Percentiles rank a stretch among this genome's conserved stretches.
These are phyloP conservation scores for Sander lucioperca DNA, from an alignment of 2,113 vertebrate species.

Conservation along the genomic window DNA sequence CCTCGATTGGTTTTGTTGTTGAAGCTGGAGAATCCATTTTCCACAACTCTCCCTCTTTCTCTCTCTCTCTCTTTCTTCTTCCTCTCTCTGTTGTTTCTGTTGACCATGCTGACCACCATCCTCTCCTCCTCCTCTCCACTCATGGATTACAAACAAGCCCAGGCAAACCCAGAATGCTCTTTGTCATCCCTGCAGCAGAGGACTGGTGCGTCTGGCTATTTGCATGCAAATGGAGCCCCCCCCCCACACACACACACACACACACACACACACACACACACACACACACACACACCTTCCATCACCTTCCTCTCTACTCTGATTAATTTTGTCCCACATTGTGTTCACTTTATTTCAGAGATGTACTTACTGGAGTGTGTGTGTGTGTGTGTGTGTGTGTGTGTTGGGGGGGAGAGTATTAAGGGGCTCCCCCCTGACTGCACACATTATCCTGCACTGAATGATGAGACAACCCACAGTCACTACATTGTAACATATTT, in stretches of 20 bases:
- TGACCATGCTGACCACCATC: constrained; percentile 13
- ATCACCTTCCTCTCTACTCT: constrained; percentile 4
- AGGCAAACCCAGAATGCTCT: constrained; percentile 70
- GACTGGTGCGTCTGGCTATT: constrained; percentile 65
- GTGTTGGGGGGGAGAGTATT: neutral
- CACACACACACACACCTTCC: constrained; percentile 13
- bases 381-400: constrained; percentile 5
- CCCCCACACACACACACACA: constrained; percentile 20
- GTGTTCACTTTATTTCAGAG: constrained; percentile 60
- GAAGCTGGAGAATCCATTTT: constrained; percentile 33
- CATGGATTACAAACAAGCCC: constrained; percentile 61
- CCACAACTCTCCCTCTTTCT: neutral
- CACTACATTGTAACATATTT: neutral
- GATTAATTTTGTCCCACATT: constrained; percentile 47
- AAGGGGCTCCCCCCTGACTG: neutral
- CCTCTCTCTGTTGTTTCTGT: constrained; percentile 1
- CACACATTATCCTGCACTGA: constrained; percentile 17
- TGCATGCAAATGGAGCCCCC: constrained; percentile 70
- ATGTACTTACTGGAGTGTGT: constrained; percentile 23
- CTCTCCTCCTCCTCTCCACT: constrained; percentile 12
- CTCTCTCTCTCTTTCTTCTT: neutral
- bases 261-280: constrained; percentile 11
- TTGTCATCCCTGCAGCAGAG: constrained; percentile 54
- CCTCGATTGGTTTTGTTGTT: constrained; percentile 46
- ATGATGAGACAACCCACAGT: constrained; percentile 1